A percentile compares a stretch with the other conserved stretches of the same genome.
Conservation (phyloP, 2,113 vertebrate species). For the Plecotus auritus region DNA sequence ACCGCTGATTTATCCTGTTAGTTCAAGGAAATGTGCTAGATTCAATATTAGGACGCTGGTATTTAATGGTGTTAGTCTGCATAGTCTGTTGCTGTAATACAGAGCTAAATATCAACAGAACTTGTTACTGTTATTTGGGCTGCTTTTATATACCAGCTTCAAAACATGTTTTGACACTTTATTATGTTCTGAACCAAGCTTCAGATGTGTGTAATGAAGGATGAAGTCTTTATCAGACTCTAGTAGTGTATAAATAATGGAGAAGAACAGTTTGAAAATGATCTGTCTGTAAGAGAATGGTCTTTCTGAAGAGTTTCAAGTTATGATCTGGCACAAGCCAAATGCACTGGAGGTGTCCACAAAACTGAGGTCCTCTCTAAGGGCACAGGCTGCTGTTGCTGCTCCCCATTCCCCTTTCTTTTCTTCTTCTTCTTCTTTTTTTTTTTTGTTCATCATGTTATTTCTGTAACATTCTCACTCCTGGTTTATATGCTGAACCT, state of each 20-base stretch:
- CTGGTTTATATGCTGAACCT: conserved; percentile 72
- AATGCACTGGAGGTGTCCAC: neutral
- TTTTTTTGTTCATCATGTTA: conserved; percentile 57
- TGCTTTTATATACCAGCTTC: conserved; percentile 76
- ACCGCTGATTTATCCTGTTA: neutral
- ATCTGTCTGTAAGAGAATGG: conserved; percentile 68
- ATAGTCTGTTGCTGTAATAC: conserved; percentile 63
- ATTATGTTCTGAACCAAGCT: conserved; percentile 81
- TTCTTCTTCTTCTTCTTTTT: neutral
- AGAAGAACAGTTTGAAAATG: conserved; percentile 70
- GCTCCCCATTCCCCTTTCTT: neutral
- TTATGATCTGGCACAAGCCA: conserved; percentile 38
- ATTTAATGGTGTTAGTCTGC: conserved; percentile 29
- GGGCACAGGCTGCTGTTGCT: neutral
- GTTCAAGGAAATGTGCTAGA: conserved; percentile 36
- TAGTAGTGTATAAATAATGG: conserved; percentile 69
- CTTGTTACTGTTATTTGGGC: conserved; percentile 74
- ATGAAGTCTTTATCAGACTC: conserved; percentile 74
- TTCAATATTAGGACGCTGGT: neutral
- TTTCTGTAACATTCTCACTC: conserved; percentile 62
- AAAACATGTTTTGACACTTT: conserved; percentile 80
- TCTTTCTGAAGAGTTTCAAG: conserved; percentile 62
- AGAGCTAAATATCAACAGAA: conserved; percentile 70
- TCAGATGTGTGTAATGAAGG: conserved; percentile 78
- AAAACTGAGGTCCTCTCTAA: neutral